These are phyloP conservation scores for Ylistrum balloti DNA, from an alignment of 1,140 invertebrate genomes.

Conservation along the genomic window DNA sequence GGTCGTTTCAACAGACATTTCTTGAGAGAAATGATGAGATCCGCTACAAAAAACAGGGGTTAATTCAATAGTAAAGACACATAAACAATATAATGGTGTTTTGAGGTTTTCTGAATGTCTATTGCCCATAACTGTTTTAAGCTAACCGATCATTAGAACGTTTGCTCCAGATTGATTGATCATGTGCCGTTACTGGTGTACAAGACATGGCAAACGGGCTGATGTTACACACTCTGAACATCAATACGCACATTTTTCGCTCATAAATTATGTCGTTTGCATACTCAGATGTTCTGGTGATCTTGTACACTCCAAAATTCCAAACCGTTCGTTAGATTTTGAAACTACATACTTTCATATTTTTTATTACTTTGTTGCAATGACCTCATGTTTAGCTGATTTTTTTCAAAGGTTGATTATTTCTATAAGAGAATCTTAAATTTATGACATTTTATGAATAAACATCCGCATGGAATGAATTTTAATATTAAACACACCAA, in stretches of 20 bases:
- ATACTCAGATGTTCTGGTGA: background rate
- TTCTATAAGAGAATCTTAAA: too few species aligned
- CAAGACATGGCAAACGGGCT: background rate
- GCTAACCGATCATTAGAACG: background rate
- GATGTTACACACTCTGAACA: background rate
- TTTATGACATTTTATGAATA: too few species aligned
- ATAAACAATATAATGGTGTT: background rate
- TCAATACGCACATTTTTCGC: background rate
- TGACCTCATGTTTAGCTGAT: too few species aligned
- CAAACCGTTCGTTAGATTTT: too few species aligned
- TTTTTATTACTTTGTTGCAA: too few species aligned
- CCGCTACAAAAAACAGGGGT: background rate
- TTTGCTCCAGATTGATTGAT: background rate
- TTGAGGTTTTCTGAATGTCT: background rate
- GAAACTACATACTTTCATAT: too few species aligned
- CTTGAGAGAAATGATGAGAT: background rate
- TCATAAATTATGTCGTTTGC: background rate
- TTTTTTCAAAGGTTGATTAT: too few species aligned
- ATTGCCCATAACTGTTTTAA: conserved; percentile 7
- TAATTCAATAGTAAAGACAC: background rate
- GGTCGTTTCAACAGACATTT: background rate
- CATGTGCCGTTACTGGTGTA: background rate
- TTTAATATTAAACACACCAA: too few species aligned
- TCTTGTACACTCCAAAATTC: too few species aligned
- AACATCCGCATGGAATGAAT: too few species aligned